Conservation (phyloP, 2,888 invertebrate species). For the Tineola bisselliella region DNA sequence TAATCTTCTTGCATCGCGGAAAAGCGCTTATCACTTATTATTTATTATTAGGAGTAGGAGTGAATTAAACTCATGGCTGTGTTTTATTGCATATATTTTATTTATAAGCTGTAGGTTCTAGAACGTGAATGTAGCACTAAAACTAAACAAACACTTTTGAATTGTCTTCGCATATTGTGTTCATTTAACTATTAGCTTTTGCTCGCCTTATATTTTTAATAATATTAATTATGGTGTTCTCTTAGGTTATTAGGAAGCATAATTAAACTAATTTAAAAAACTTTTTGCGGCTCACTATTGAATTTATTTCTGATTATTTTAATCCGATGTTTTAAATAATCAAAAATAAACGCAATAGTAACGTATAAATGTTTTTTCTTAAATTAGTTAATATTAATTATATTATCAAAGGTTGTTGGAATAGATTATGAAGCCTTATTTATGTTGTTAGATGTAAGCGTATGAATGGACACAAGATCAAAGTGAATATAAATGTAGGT, state of each 20-base stretch:
- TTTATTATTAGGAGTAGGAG: background rate
- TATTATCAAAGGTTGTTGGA: background rate
- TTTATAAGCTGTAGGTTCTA: background rate
- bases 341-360: too few relatives aligned
- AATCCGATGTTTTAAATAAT: too few relatives aligned
- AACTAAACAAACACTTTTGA: background rate
- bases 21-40: background rate
- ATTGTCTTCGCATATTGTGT: background rate
- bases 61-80: slow-evolving; percentile 33
- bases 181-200: background rate
- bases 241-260: too few relatives aligned
- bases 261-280: too few relatives aligned
- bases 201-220: background rate
- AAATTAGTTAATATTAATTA: too few relatives aligned
- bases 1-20: background rate
- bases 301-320: too few relatives aligned
- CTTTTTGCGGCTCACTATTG: too few relatives aligned
- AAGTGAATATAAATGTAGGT: too few relatives aligned
- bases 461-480: too few relatives aligned
- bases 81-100: slow-evolving; percentile 21
- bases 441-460: background rate
- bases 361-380: too few relatives aligned
- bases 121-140: background rate
- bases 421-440: slow-evolving; percentile 1
- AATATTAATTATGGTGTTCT: too few relatives aligned